phyloP scores from a whole-genome alignment of 2,113 vertebrate species.

The Nansenia antarctica region DNA sequence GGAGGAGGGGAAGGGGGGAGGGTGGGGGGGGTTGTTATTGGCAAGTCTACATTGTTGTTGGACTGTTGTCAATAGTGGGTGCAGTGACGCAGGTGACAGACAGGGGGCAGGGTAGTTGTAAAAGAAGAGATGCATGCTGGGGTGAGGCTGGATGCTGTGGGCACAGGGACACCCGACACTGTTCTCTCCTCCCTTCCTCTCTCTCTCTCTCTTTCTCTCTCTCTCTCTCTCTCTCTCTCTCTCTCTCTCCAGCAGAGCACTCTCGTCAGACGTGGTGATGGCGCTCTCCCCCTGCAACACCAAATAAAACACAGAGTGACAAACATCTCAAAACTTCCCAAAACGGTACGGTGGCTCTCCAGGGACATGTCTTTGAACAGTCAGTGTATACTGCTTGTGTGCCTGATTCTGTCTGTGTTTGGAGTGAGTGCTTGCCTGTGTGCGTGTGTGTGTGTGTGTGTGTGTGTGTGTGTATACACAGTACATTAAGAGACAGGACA shows the following conservation, averaged over 20 bases:
- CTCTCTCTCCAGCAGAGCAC: conserved; percentile 57
- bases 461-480: no score
- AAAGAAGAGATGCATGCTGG: conserved; percentile 68
- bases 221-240: conserved; percentile 16
- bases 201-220: conserved; percentile 27
- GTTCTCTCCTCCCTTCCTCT: conserved; percentile 40
- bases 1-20: conserved; percentile 3
- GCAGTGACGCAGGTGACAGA: conserved; percentile 31
- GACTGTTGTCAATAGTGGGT: background rate
- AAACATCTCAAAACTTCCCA: no score
- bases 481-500: no score
- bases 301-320: background rate
- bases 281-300: conserved; percentile 50
- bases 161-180: conserved; percentile 31
- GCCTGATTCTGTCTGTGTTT: no score
- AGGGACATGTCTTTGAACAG: no score
- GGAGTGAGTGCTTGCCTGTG: no score
- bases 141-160: conserved; percentile 42
- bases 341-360: no score
- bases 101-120: conserved; percentile 35
- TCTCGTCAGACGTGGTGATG: conserved; percentile 50
- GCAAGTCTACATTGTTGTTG: conserved; percentile 1
- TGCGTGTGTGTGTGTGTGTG: no score
- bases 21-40: conserved; percentile 14
- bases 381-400: no score